phyloP scores from a whole-genome alignment of 2,888 invertebrate species.

The Anodontia alba region DNA sequence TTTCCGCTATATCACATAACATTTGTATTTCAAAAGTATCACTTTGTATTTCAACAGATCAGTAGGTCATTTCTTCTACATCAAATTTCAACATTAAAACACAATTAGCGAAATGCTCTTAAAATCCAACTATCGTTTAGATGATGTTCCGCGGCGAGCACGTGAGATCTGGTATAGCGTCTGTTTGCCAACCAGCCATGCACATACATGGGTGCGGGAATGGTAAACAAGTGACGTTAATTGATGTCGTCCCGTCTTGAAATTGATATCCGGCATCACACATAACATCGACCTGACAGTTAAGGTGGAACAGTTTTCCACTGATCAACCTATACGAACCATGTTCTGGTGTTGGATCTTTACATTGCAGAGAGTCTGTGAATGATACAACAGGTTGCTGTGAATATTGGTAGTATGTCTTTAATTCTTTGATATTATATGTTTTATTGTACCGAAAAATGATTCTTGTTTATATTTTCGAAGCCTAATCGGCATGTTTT shows the following conservation, averaged over 20 bases:
- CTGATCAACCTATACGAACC: conserved; percentile 22
- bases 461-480: too few species aligned
- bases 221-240: conserved; percentile 37
- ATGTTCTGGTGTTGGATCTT: conserved; percentile 26
- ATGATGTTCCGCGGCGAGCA: background rate
- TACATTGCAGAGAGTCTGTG: conserved; percentile 44
- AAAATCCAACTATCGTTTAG: too few species aligned
- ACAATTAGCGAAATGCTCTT: too few species aligned
- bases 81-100: too few species aligned
- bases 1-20: too few species aligned
- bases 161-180: conserved; percentile 26
- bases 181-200: conserved; percentile 42
- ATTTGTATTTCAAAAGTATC: too few species aligned
- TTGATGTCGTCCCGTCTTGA: conserved; percentile 9
- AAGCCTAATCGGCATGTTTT: too few species aligned
- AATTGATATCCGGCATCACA: conserved; percentile 45
- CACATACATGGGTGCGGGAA: conserved; percentile 57
- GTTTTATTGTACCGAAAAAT: too few species aligned
- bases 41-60: too few species aligned
- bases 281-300: conserved; percentile 36
- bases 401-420: too few species aligned
- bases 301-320: conserved; percentile 38
- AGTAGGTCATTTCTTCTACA: too few species aligned
- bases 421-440: too few species aligned
- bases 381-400: background rate